Evolutionary conservation across 2,888 invertebrate genomes (phyloP), one percentile per base, ranked within the genome.

Genomic region (Axea sp.): DNA sequence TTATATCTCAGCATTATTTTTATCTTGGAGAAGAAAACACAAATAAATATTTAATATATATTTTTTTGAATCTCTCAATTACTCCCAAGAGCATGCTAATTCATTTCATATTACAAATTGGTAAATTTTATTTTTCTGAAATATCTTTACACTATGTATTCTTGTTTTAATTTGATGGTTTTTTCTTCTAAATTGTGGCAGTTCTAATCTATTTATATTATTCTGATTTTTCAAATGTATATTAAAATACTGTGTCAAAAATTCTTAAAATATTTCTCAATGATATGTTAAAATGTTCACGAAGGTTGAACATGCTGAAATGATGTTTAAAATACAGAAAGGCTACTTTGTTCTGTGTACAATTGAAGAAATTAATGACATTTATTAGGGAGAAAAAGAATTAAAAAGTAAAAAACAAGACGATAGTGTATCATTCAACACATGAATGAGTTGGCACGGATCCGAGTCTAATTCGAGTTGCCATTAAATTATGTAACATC

Each of bases 401-500:
- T 3, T 19, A 19, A n/a, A n/a, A n/a, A n/a, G n/a, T n/a, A n/a
- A n/a, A n/a, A 71, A 65, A 71, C 69, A 65, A 67, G 24, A 60
- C 55, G 62, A 14, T 62, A 57, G 45, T 31, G 31, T 51, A 73
- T 60, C 53, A 43, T 31, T 62, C 33, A 55, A 55, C 65, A 69
- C 71, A 71, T 65, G 71, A 67, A 62, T 62, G 71, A 75, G 67
- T 71, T 75, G 75, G 71, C 71, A 24, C 15, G 8, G 15, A 57
- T 71, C 75, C 75, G 57, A 71, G 71, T 75, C 67, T 75, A 75
- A 71, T 67, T 75, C 65, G 75, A 75, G 71, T 71, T 75, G 75
- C 67, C 75, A 75, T 75, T 75, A 71, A 71, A 71, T 75, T 75
- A 75, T 71, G 75, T 71, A 75, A 75, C 71, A 43, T 71, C 67